phyloP scores from a whole-genome alignment of 1,140 invertebrate genomes.

The Heliothis subflexa region DNA sequence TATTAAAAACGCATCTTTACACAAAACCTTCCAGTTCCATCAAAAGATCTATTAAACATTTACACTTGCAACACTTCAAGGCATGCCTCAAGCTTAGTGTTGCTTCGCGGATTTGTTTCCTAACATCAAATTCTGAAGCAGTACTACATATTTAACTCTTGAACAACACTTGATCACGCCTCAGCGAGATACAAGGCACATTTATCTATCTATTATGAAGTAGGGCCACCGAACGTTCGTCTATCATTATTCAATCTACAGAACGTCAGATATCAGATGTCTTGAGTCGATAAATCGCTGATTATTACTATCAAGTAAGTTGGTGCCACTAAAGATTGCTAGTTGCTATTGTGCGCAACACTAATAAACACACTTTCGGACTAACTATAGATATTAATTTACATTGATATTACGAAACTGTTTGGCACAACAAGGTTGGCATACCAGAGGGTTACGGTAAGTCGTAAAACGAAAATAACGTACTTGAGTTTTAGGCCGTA shows the following conservation, averaged over 20 bases:
- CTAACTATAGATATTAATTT: conserved; percentile 22
- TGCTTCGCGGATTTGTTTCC: conserved; percentile 7
- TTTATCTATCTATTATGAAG: conserved; percentile 31
- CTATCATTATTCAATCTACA: conserved; percentile 61
- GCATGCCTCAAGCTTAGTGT: not conserved
- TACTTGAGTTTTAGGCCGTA: no score
- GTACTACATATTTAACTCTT: conserved; percentile 34
- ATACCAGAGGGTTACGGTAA: not conserved
- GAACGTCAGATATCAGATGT: conserved; percentile 37
- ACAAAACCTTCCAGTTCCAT: no score
- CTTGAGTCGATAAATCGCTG: conserved; percentile 32
- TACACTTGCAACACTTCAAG: not conserved
- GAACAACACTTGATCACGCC: conserved; percentile 31
- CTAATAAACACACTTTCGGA: conserved; percentile 35
- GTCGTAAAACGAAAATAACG: no score
- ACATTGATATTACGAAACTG: conserved; percentile 32
- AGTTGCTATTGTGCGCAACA: conserved; percentile 12
- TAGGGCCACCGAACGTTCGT: conserved; percentile 28
- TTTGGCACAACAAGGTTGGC: not conserved
- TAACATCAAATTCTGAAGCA: conserved; percentile 28
- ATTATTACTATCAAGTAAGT: conserved; percentile 35
- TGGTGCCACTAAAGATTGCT: conserved; percentile 4
- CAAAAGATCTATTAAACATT: not conserved
- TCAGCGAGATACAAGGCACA: conserved; percentile 14
- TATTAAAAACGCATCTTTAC: no score